phyloP scores from a whole-genome alignment of 2,888 invertebrate species.

The Leptinotarsa juncta region DNA sequence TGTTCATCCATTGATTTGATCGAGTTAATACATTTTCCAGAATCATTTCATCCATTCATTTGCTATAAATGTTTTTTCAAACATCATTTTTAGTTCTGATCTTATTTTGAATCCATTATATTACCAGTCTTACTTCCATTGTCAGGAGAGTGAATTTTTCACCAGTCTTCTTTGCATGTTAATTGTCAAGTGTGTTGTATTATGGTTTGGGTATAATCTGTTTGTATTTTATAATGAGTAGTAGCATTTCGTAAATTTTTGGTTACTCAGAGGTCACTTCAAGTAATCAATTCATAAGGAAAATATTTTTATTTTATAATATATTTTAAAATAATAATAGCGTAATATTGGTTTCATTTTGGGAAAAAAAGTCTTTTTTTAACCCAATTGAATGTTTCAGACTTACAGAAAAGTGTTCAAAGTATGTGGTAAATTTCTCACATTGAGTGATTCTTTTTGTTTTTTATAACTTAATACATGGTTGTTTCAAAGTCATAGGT shows the following conservation, averaged over 20 bases:
- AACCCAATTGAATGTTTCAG: too few relatives aligned
- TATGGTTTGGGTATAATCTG: slow-evolving; percentile 24
- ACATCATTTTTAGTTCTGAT: not conserved
- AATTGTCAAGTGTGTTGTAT: slow-evolving; percentile 23
- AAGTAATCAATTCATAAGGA: not conserved
- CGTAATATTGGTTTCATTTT: too few relatives aligned
- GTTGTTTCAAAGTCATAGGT: too few relatives aligned
- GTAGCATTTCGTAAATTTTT: not conserved
- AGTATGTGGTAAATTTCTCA: too few relatives aligned
- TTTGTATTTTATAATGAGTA: slow-evolving; percentile 27
- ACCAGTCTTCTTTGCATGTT: slow-evolving; percentile 27
- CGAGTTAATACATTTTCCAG: too few relatives aligned
- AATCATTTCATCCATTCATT: too few relatives aligned
- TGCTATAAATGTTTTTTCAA: not conserved
- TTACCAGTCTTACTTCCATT: not conserved
- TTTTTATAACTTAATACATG: too few relatives aligned
- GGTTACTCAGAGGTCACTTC: not conserved
- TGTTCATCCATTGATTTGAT: too few relatives aligned
- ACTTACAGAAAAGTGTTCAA: too few relatives aligned
- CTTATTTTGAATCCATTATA: not conserved
- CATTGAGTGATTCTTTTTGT: not conserved
- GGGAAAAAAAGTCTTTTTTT: too few relatives aligned
- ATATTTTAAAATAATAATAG: too few relatives aligned
- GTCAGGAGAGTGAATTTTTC: slow-evolving; percentile 16
- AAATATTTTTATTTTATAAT: too few relatives aligned